Conservation (phyloP, 2,888 invertebrate species). For the Chymomyza procnemis region DNA sequence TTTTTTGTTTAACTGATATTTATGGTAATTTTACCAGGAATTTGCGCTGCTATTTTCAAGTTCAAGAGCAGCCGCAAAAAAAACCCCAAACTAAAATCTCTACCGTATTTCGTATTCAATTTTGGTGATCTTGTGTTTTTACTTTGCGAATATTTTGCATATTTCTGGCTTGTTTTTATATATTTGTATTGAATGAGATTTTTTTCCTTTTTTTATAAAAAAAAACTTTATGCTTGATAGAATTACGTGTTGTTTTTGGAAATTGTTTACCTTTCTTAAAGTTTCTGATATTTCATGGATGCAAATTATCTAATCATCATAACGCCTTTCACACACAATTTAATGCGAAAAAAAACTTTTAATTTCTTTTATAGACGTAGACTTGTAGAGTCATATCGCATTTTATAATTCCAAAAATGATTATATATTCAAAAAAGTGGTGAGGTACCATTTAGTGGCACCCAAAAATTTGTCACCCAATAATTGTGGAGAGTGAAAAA, state of each 20-base stretch:
- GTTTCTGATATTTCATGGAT: too few species aligned
- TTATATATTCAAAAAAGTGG: too few species aligned
- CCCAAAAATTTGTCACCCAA: too few species aligned
- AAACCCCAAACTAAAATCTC: background rate
- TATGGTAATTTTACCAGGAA: constrained; percentile 50
- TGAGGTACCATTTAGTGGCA: too few species aligned
- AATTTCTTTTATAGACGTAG: too few species aligned
- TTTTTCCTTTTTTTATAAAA: background rate
- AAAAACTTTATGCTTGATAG: too few species aligned
- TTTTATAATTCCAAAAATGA: constrained; percentile 21
- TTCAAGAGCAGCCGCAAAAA: constrained; percentile 55
- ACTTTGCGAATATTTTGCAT: constrained; percentile 6
- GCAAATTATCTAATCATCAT: too few species aligned
- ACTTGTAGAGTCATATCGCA: background rate
- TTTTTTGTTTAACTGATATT: constrained; percentile 25
- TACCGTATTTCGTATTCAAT: background rate
- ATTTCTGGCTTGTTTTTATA: constrained; percentile 29
- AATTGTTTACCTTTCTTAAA: too few species aligned
- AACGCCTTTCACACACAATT: background rate
- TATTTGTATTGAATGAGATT: constrained; percentile 33
- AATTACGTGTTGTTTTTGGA: too few species aligned
- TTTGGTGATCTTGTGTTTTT: background rate
- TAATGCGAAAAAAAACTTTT: too few species aligned
- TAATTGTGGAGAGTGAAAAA: too few species aligned
- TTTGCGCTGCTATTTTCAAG: constrained; percentile 53